Conservation (phyloP, 2,113 vertebrate genomes). For the Mormoops blainvillei region DNA sequence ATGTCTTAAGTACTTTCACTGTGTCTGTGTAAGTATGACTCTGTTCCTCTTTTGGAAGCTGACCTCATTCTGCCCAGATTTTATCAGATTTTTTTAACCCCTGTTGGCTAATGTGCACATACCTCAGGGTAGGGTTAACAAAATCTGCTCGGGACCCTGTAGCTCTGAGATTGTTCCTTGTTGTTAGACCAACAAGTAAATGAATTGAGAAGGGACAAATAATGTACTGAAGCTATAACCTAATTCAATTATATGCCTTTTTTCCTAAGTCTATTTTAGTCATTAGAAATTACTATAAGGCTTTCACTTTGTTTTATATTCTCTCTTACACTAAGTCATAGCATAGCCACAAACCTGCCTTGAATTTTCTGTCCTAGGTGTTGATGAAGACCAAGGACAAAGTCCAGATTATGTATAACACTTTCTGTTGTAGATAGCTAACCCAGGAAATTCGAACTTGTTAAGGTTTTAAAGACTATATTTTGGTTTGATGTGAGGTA, state of each 20-base stretch:
- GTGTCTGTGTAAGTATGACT: background rate
- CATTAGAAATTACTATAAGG: background rate
- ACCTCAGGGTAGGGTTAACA: background rate
- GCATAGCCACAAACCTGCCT: background rate
- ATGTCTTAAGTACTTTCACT: background rate
- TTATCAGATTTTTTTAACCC: background rate
- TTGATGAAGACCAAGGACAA: background rate
- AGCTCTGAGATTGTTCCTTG: background rate
- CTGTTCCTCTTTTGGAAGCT: background rate
- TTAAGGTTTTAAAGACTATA: background rate
- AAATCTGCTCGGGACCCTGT: background rate
- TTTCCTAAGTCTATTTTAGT: background rate
- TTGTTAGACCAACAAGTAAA: background rate
- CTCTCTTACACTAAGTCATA: background rate
- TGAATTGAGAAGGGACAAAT: background rate
- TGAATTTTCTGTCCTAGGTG: background rate
- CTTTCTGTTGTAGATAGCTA: background rate
- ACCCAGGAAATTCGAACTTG: background rate
- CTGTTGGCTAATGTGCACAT: background rate
- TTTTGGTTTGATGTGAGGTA: background rate
- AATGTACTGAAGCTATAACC: background rate
- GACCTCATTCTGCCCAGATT: background rate
- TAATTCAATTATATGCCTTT: background rate
- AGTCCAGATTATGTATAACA: background rate
- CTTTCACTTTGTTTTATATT: slow-evolving; percentile 10